phyloP scores from a whole-genome alignment of 1,140 invertebrate species.

The Aradophagus sp. region DNA sequence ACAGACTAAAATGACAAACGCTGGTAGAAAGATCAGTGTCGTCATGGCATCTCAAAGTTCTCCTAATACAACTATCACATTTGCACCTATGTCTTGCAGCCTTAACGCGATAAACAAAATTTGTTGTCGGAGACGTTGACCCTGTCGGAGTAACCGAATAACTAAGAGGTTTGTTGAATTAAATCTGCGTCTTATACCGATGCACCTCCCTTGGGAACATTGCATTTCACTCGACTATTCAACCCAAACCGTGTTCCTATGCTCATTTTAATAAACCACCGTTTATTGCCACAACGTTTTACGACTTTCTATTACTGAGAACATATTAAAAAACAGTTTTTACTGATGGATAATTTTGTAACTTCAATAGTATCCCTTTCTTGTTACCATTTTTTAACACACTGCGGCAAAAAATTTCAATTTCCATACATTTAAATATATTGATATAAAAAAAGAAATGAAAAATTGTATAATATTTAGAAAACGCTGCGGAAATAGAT shows the following conservation, averaged over 20 bases:
- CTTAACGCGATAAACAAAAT: too few relatives aligned
- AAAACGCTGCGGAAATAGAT: too few relatives aligned
- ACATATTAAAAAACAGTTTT: slow-evolving; percentile 10
- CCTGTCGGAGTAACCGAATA: slow-evolving; percentile 58
- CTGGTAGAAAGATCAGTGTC: slow-evolving; percentile 31
- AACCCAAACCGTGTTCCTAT: slow-evolving; percentile 35
- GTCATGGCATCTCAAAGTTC: slow-evolving; percentile 53
- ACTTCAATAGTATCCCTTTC: too few relatives aligned
- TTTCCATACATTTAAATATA: too few relatives aligned
- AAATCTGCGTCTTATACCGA: slow-evolving; percentile 68
- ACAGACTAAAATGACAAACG: slow-evolving; percentile 36
- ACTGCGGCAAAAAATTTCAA: too few relatives aligned
- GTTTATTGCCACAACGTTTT: slow-evolving; percentile 17
- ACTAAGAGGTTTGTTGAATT: slow-evolving; percentile 65
- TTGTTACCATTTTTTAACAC: too few relatives aligned
- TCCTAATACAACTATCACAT: slow-evolving; percentile 10
- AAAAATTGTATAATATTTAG: too few relatives aligned
- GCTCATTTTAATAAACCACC: slow-evolving; percentile 20
- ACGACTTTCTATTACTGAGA: slow-evolving; percentile 20
- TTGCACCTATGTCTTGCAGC: too few relatives aligned
- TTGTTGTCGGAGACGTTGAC: slow-evolving; percentile 49
- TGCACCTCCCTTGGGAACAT: slow-evolving; percentile 53
- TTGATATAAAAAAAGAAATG: too few relatives aligned
- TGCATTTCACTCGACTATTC: slow-evolving; percentile 53
- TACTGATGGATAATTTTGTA: too few relatives aligned